Evolutionary conservation across 2,888 invertebrate species (phyloP), one percentile per base, ranked within the genome.

Genomic region (Xanthostigma xanthostigma): DNA sequence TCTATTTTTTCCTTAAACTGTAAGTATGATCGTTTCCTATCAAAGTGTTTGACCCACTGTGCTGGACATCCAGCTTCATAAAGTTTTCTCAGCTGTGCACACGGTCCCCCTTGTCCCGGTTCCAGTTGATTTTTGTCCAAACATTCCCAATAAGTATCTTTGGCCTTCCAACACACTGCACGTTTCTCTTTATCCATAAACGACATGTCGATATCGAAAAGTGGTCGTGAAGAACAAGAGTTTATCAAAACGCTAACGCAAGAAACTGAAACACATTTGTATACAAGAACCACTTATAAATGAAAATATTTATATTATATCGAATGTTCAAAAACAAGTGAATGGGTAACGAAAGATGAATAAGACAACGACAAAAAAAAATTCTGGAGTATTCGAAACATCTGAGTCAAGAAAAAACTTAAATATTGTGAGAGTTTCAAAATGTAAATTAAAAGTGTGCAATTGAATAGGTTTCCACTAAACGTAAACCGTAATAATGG

Each of bases 31-130:
- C 90, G 72, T 68, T 89, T 91, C 58, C 90, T 79, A 70, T 93
- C 92, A 66, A 95, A 95, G 70, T 95, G 93, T 63, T 87, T 86
- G 41, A 94, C 90, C 95, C 93, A 91, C 64, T 86, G 85, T 2
- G 75, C 65, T 2, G 89, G 85, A 62, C 91, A 92, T 27, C 78
- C 78, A 52, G 75, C 73, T 70, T 87, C 87, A 63, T 84, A 90
- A 45, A 78, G 55, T 68, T 81, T 77, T 54, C 89, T 78, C 56
- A 86, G 67, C 59, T 81, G 73, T 52, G 69, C 65, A 66, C 94
- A 94, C 47, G 68, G 65, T 52, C 67, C 70, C 57, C 70, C 71
- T 9, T 70, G 70, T 54, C 65, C 66, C 49, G 65, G 66, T 46
- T 72, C 67, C 62, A 71, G 73, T 47, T 78, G 81, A 54, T 75